Base-by-base conservation (phyloP, 1,140 invertebrate genomes). In the Leptinotarsa lineolata region DNA sequence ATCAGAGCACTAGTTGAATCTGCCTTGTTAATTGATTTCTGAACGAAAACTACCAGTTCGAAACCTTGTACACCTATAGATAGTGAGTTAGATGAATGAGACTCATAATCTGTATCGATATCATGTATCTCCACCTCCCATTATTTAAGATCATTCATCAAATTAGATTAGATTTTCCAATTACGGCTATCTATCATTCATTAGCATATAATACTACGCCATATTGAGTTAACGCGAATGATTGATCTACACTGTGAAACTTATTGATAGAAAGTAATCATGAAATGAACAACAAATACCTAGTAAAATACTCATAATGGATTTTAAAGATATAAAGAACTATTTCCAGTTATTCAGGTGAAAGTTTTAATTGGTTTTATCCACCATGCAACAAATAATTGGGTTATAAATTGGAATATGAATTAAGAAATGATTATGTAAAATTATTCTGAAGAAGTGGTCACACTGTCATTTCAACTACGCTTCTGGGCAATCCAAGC, bases 151-250 rank as follows among this genome's bases (percentile, higher is more conserved):
- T 54, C 15, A 54, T 54, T 54, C 48, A 54, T 54, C 48, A 54
- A 54, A 54, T 54, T 54, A 54, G 48, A 54, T 54, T 54, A 54
- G 48, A 18, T 54, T 54, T 54, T 54, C 48, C 48, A 54, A 54
- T 54, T 54, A 54, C 15, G 48, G 48, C 48, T 54, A 54, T 54
- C 48, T 54, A 54, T 16, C 48, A 54, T 54, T 39, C 16, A 54
- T 54, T 54, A 54, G 48, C 48, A 54, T 54, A 54, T 54, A 54
- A 54, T 54, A 54, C 48, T 16, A 18, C 48, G 48, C 48, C 48
- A 54, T n/a, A 18, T 54, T 54, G 48, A 54, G 16, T 54, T 54
- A 54, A 54, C n/a, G 16, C 3, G 48, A 54, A 54, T 54, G 48
- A 54, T 54, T 54, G 48, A 54, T 54, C 48, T 54, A 6, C n/a